These are phyloP conservation scores for Crenichthys baileyi DNA, from an alignment of 2,797 vertebrate genomes.

Conservation along the genomic window DNA sequence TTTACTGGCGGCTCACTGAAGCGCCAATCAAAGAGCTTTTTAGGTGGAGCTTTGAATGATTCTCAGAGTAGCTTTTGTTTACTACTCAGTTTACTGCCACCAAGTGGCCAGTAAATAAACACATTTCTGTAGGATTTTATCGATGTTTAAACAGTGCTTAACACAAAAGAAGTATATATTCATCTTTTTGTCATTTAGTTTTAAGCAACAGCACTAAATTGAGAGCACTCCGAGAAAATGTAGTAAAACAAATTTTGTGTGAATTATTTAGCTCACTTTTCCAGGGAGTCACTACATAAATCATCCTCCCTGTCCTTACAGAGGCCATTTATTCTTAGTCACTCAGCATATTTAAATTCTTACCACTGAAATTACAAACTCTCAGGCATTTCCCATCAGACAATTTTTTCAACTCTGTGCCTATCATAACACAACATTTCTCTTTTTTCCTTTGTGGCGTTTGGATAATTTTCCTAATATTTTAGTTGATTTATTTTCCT, in stretches of 20 bases:
- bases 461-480: too few species aligned
- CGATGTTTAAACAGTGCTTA: too few species aligned
- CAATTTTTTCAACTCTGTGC: background rate
- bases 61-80: too few species aligned
- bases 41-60: too few species aligned
- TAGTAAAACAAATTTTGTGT: background rate
- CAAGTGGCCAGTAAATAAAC: too few species aligned
- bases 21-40: too few species aligned
- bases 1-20: too few species aligned
- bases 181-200: background rate
- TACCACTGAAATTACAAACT: background rate
- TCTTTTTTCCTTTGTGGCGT: too few species aligned
- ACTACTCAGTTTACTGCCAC: too few species aligned
- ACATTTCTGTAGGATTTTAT: too few species aligned
- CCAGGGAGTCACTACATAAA: constrained; percentile 48
- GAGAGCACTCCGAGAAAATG: background rate
- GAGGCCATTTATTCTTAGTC: constrained; percentile 59
- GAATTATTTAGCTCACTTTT: constrained; percentile 27
- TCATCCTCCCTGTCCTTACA: constrained; percentile 60
- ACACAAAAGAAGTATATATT: too few species aligned
- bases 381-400: background rate
- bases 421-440: background rate
- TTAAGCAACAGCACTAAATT: background rate
- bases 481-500: too few species aligned
- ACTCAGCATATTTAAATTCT: constrained; percentile 49